Percentiles rank a stretch among this genome's conserved stretches.
Conservation (phyloP, 1,140 invertebrate genomes). For the Chrysomallon squamiferum region DNA sequence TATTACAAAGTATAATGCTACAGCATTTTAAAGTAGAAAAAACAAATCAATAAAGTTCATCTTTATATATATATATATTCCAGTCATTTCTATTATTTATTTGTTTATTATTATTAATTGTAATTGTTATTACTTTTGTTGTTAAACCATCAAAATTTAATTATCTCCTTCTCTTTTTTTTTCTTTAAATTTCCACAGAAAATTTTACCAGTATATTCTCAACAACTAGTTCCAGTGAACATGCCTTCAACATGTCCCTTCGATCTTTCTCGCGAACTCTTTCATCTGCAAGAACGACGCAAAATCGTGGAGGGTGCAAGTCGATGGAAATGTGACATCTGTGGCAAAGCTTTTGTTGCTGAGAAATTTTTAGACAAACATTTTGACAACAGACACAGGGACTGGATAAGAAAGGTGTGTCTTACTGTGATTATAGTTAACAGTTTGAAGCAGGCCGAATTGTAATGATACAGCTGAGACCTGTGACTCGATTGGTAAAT, state of each 20-base stretch:
- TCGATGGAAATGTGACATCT: conserved; percentile 90
- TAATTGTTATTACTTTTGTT: too few relatives aligned
- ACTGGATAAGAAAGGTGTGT: conserved; percentile 80
- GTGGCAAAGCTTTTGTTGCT: conserved; percentile 90
- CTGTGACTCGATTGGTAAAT: neutral
- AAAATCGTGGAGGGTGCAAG: conserved; percentile 65
- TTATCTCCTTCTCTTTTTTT: too few relatives aligned
- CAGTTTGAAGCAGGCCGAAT: neutral
- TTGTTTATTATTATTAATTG: too few relatives aligned
- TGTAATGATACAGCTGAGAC: neutral
- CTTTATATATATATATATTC: too few relatives aligned
- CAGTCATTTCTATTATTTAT: too few relatives aligned
- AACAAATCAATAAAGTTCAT: too few relatives aligned
- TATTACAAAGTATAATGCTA: too few relatives aligned
- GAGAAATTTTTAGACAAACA: conserved; percentile 87
- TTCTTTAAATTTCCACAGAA: conserved; percentile 75
- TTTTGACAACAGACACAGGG: conserved; percentile 88
- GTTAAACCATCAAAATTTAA: too few relatives aligned
- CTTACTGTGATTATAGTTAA: neutral
- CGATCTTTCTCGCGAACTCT: conserved; percentile 85
- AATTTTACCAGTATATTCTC: conserved; percentile 86
- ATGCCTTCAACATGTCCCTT: conserved; percentile 89
- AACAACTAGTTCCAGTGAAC: conserved; percentile 80
- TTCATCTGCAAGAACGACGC: conserved; percentile 76
- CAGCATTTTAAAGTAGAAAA: too few relatives aligned